phyloP scores from a whole-genome alignment of 2,888 invertebrate species.

The Drosophila greeni region DNA sequence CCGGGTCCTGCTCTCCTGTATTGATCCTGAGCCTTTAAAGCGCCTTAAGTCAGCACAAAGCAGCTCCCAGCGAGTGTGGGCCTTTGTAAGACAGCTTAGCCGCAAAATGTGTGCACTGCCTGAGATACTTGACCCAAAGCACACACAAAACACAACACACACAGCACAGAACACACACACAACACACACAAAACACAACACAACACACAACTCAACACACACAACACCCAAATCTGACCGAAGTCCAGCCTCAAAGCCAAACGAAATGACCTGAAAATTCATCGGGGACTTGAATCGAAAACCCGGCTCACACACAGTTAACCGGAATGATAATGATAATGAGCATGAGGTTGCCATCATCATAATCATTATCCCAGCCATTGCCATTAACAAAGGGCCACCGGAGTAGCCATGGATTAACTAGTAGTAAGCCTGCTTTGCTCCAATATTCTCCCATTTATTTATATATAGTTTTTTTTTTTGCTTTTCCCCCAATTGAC shows the following conservation, averaged over 20 bases:
- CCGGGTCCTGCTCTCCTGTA: neutral
- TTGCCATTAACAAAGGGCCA: conserved; percentile 33
- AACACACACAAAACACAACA: neutral
- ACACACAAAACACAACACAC: conserved; percentile 2
- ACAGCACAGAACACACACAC: conserved; percentile 4
- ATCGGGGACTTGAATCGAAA: conserved; percentile 39
- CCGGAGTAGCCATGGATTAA: conserved; percentile 6
- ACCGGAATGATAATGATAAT: conserved; percentile 33
- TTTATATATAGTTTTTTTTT: neutral
- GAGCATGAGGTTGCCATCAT: conserved; percentile 29
- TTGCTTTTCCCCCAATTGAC: conserved; percentile 8
- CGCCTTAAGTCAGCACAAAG: conserved; percentile 38
- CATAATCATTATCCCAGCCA: conserved; percentile 33
- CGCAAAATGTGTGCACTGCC: conserved; percentile 35
- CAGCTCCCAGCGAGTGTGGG: conserved; percentile 11
- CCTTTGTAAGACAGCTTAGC: conserved; percentile 44
- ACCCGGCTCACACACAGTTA: conserved; percentile 7
- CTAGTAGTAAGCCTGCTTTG: conserved; percentile 4
- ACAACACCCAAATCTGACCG: conserved; percentile 24
- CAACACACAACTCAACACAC: neutral
- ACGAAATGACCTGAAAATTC: conserved; percentile 45
- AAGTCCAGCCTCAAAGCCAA: conserved; percentile 37
- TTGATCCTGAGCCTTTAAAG: conserved; percentile 48
- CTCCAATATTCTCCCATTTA: conserved; percentile 8
- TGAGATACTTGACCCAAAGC: conserved; percentile 36